A percentile compares a stretch with the other conserved stretches of the same genome.
These are phyloP conservation scores for Aphidius gifuensis DNA, from an alignment of 1,140 invertebrate species.

Conservation along the genomic window DNA sequence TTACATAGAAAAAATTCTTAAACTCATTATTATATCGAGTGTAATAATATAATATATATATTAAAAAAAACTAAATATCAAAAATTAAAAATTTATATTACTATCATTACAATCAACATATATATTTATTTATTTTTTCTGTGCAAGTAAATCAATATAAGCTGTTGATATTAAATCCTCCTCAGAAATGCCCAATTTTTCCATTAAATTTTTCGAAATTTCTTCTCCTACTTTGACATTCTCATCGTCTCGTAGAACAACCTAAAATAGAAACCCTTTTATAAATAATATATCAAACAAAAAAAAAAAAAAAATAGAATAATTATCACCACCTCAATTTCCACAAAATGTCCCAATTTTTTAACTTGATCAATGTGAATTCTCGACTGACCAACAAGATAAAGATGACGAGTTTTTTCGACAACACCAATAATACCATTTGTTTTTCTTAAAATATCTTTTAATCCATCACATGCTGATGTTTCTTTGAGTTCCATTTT, in stretches of 20 bases:
- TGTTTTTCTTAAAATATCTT: constrained; percentile 55
- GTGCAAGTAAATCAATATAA: constrained; percentile 67
- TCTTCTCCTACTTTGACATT: constrained; percentile 66
- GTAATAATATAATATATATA: too few species aligned
- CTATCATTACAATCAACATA: too few species aligned
- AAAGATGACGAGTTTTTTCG: constrained; percentile 72
- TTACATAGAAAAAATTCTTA: too few species aligned
- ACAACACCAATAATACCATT: constrained; percentile 67
- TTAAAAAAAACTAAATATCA: too few species aligned
- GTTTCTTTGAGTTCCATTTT: constrained; percentile 55
- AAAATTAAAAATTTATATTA: too few species aligned
- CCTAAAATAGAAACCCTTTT: constrained; percentile 44
- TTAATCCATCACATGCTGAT: constrained; percentile 44
- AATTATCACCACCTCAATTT: constrained; percentile 73
- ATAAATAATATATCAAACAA: not conserved
- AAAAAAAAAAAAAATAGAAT: not conserved
- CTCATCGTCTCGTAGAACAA: constrained; percentile 67
- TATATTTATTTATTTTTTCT: constrained; percentile 14
- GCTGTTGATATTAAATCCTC: constrained; percentile 70
- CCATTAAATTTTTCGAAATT: constrained; percentile 71
- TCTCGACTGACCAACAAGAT: constrained; percentile 78
- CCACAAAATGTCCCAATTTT: constrained; percentile 80
- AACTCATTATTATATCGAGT: too few species aligned
- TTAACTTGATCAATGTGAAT: constrained; percentile 85
- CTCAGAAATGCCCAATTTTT: constrained; percentile 63